Evolutionary conservation across 2,797 vertebrate species (phyloP).

Genomic region (Chromobotia macracanthus): DNA sequence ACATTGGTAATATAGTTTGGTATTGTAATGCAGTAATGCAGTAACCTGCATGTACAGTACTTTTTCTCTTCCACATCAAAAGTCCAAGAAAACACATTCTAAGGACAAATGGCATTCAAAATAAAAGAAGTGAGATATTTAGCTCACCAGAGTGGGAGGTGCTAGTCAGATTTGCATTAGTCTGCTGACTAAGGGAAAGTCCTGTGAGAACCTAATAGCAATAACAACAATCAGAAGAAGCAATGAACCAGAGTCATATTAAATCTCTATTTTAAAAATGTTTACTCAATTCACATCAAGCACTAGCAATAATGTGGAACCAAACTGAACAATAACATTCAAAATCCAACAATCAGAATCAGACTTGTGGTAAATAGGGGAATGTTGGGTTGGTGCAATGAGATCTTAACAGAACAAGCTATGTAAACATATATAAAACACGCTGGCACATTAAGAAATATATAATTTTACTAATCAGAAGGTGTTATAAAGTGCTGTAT

Average conservation of each 20-base stretch:
- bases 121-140: constrained; percentile 15
- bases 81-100: neutral
- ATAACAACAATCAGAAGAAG: neutral
- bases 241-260: constrained; percentile 9
- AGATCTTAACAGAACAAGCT: neutral
- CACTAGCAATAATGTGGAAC: neutral
- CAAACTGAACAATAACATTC: neutral
- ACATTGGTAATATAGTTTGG: neutral
- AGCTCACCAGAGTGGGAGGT: constrained; percentile 48
- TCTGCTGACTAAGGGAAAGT: constrained; percentile 39
- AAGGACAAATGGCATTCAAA: constrained; percentile 17
- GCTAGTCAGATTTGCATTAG: constrained; percentile 19
- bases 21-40: too few species aligned
- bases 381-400: neutral
- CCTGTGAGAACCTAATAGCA: constrained; percentile 48
- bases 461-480: constrained; percentile 24
- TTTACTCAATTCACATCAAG: neutral
- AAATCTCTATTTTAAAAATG: neutral
- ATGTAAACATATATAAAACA: constrained; percentile 1
- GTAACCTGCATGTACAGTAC: neutral
- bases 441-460: constrained; percentile 8
- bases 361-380: neutral
- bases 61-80: neutral
- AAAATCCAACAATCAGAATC: neutral
- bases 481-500: constrained; percentile 37